Conservation (phyloP, 2,888 invertebrate genomes). For the Shargacucullia verbasci region DNA sequence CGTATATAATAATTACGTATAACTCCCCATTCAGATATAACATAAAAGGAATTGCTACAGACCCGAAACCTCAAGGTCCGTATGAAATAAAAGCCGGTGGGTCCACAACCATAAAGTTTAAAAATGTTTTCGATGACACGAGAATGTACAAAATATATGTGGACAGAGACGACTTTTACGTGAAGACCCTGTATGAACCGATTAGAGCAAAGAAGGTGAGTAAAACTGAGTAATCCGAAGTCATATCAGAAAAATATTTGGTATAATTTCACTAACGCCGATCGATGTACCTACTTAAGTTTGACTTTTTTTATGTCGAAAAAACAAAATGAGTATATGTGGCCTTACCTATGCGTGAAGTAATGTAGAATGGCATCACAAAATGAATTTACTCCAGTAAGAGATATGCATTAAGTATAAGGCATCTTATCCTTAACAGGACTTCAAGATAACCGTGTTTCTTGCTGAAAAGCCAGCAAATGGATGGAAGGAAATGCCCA, state of each 20-base stretch:
- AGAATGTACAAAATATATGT: constrained; percentile 73
- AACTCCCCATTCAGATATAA: constrained; percentile 69
- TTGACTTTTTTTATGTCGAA: too few relatives aligned
- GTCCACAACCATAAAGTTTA: constrained; percentile 71
- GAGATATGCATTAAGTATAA: neutral
- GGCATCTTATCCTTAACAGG: constrained; percentile 62
- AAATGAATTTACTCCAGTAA: too few relatives aligned
- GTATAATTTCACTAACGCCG: too few relatives aligned
- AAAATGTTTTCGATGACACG: constrained; percentile 77
- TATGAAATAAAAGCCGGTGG: constrained; percentile 74
- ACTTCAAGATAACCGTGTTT: constrained; percentile 72
- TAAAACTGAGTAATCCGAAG: neutral
- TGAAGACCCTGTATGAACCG: constrained; percentile 65
- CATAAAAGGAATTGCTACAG: constrained; percentile 74
- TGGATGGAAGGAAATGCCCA: constrained; percentile 66
- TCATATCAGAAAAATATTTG: too few relatives aligned
- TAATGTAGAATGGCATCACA: too few relatives aligned
- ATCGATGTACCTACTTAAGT: too few relatives aligned
- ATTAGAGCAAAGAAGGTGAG: constrained; percentile 69
- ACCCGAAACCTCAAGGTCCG: constrained; percentile 82
- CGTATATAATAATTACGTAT: too few relatives aligned
- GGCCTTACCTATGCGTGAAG: too few relatives aligned
- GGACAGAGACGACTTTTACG: constrained; percentile 77
- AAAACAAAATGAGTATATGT: too few relatives aligned
- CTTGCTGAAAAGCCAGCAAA: constrained; percentile 62